Conservation (phyloP, 2,888 invertebrate genomes). For the Synergus laeviventris region DNA sequence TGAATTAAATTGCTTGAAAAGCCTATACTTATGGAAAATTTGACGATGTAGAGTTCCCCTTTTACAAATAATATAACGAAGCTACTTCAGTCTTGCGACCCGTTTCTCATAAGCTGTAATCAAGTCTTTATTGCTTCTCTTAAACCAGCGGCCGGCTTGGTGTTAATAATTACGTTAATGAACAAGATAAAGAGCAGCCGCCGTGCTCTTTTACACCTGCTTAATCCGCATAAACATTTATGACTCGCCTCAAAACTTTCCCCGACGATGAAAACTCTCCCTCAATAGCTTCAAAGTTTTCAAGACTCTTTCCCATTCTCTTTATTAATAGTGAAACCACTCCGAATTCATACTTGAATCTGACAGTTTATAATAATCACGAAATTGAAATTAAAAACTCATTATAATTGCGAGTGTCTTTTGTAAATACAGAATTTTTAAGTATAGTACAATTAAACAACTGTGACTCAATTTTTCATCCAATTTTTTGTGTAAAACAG, state of each 20-base stretch:
- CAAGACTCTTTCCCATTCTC: not conserved
- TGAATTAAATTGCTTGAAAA: not conserved
- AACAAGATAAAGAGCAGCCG: slow-evolving; percentile 39
- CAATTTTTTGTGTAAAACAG: not conserved
- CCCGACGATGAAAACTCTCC: slow-evolving; percentile 20
- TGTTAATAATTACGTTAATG: slow-evolving; percentile 44
- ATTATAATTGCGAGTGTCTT: too few relatives aligned
- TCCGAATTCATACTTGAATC: not conserved
- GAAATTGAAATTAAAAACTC: too few relatives aligned
- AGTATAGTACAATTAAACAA: too few relatives aligned
- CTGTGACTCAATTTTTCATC: too few relatives aligned
- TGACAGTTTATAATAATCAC: not conserved
- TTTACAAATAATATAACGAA: slow-evolving; percentile 20
- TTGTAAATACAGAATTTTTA: too few relatives aligned
- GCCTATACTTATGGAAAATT: not conserved
- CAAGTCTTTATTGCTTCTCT: slow-evolving; percentile 44
- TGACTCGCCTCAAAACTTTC: slow-evolving; percentile 16
- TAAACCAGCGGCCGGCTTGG: slow-evolving; percentile 38
- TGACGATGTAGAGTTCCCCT: not conserved
- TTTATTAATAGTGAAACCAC: not conserved
- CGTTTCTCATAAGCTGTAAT: slow-evolving; percentile 34
- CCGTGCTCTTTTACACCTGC: slow-evolving; percentile 10
- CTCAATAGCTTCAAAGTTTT: slow-evolving; percentile 14
- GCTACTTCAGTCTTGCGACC: slow-evolving; percentile 14
- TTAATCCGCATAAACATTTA: slow-evolving; percentile 36